Evolutionary conservation across 2,888 invertebrate genomes (phyloP).

Genomic region (Lissocephala sabroskyi): DNA sequence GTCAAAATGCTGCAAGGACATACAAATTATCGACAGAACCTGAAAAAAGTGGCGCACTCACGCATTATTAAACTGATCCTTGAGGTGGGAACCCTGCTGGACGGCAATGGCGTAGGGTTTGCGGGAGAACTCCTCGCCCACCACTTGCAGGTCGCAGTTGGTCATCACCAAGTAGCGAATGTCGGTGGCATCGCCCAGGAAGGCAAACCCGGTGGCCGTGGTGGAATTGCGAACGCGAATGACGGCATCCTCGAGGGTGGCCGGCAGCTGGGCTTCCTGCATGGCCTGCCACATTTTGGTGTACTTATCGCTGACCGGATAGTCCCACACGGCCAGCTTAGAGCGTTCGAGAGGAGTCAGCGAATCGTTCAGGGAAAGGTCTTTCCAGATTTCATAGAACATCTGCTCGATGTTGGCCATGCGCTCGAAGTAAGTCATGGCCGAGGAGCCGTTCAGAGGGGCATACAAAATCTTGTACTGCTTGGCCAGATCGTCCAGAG

Average conservation of each 20-base stretch:
- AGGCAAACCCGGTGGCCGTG: conserved; percentile 90
- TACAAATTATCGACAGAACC: too few relatives aligned
- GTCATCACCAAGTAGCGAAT: conserved; percentile 76
- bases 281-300: conserved; percentile 99
- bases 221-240: conserved; percentile 79
- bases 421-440: conserved; percentile 94
- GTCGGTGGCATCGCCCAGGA: conserved; percentile 94
- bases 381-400: conserved; percentile 99
- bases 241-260: conserved; percentile 85
- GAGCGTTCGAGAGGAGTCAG: conserved; percentile 91
- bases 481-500: conserved; percentile 93
- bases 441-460: conserved; percentile 88
- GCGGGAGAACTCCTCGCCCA: conserved; percentile 97
- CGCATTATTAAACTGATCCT: conserved; percentile 96
- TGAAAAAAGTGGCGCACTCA: conserved; percentile 77
- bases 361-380: conserved; percentile 96
- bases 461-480: conserved; percentile 98
- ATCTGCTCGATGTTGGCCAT: conserved; percentile 96
- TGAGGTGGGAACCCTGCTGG: conserved; percentile 94
- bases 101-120: conserved; percentile 98
- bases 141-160: conserved; percentile 84
- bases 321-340: conserved; percentile 98
- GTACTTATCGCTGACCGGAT: conserved; percentile 98
- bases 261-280: conserved; percentile 86
- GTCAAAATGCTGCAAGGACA: conserved; percentile 82